A percentile compares a stretch with the other conserved stretches of the same genome.
These are phyloP conservation scores for Trichechus manatus DNA, from an alignment of 2,113 vertebrate genomes.

Conservation along the genomic window DNA sequence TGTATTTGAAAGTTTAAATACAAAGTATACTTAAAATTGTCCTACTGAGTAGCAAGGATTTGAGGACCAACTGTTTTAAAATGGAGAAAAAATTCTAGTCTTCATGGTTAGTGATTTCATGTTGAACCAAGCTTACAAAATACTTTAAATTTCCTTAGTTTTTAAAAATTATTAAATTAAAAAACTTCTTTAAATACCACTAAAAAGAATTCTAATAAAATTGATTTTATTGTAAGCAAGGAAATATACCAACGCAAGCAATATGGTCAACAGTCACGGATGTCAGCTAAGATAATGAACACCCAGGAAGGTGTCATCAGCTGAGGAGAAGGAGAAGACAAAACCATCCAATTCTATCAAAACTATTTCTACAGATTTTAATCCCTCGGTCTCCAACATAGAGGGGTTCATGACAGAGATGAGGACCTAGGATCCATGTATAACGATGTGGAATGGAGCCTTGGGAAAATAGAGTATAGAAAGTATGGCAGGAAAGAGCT, in stretches of 20 bases:
- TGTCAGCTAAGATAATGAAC: background rate
- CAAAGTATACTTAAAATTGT: constrained; percentile 40
- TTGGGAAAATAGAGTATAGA: background rate
- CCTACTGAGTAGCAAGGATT: constrained; percentile 2
- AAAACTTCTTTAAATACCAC: background rate
- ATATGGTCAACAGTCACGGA: constrained; percentile 10
- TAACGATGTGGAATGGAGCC: background rate
- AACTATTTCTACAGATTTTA: background rate
- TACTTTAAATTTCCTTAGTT: background rate
- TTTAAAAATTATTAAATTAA: constrained; percentile 3
- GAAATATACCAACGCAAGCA: background rate
- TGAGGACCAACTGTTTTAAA: constrained; percentile 19
- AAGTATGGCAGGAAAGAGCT: background rate
- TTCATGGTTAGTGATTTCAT: constrained; percentile 35
- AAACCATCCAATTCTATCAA: background rate
- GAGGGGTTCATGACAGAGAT: background rate
- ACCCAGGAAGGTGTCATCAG: background rate
- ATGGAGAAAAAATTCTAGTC: background rate
- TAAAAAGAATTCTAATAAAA: constrained; percentile 16
- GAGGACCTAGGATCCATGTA: background rate
- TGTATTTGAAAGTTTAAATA: constrained; percentile 63
- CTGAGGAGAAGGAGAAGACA: background rate
- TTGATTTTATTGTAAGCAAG: background rate
- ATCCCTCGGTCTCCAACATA: background rate
- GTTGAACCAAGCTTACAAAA: constrained; percentile 15